Percentiles rank a stretch among this genome's conserved stretches.
Evolutionary conservation across 2,888 invertebrate genomes (phyloP).

Genomic region (Nomada fucata): DNA sequence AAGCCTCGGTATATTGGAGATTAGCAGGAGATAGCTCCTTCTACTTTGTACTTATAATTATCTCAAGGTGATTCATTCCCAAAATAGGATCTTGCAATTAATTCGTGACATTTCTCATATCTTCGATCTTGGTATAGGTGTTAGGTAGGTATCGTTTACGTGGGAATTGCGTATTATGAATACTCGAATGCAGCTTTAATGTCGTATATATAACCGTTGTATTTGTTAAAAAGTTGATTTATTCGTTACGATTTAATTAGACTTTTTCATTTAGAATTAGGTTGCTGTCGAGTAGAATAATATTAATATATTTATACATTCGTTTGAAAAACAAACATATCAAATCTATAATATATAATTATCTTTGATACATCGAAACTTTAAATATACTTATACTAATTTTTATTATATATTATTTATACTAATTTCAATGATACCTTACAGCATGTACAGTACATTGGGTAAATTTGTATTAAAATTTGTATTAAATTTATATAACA

Average conservation of each 20-base stretch:
- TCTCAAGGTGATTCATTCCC: conserved; percentile 77
- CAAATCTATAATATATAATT: no score
- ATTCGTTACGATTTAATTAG: no score
- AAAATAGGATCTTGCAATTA: conserved; percentile 75
- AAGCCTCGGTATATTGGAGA: conserved; percentile 72
- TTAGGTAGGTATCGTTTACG: not conserved
- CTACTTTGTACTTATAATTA: conserved; percentile 60
- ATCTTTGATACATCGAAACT: no score
- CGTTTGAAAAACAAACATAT: no score
- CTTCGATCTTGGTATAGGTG: not conserved
- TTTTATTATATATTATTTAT: no score
- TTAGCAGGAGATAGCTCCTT: conserved; percentile 70
- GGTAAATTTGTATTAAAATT: conserved; percentile 8
- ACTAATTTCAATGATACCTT: not conserved
- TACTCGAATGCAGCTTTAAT: not conserved
- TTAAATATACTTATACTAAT: not conserved
- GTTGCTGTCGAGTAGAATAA: no score
- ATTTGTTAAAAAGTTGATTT: no score
- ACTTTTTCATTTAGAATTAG: no score
- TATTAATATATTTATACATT: no score
- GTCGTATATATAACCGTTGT: no score
- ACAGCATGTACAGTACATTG: not conserved
- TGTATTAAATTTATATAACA: not conserved
- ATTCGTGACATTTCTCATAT: conserved; percentile 60
- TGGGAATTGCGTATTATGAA: conserved; percentile 10